Conservation (phyloP, 2,888 invertebrate species). For the Eupithecia insigniata region DNA sequence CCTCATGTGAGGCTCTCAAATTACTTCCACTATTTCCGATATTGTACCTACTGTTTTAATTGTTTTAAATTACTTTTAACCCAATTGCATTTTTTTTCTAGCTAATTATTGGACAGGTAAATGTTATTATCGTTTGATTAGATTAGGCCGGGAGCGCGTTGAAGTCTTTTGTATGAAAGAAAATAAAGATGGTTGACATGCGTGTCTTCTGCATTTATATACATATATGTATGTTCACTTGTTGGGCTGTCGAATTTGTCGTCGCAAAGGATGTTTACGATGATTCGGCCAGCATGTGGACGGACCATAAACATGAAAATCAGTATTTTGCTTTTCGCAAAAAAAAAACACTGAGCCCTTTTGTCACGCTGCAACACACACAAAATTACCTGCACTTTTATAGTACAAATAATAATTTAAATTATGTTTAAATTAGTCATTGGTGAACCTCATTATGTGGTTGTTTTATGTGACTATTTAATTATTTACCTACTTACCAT, state of each 20-base stretch:
- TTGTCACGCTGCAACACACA: too few relatives aligned
- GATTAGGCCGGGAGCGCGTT: background rate
- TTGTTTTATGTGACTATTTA: too few relatives aligned
- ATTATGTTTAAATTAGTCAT: too few relatives aligned
- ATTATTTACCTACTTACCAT: too few relatives aligned
- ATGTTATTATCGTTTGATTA: background rate
- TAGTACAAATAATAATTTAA: too few relatives aligned
- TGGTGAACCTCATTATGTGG: too few relatives aligned
- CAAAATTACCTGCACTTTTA: too few relatives aligned
- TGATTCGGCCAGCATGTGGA: background rate
- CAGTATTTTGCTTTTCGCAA: too few relatives aligned
- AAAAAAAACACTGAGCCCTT: too few relatives aligned
- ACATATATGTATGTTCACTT: background rate
- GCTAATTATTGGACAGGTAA: background rate
- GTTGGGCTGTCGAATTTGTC: background rate
- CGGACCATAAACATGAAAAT: too few relatives aligned
- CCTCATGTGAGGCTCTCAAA: slow-evolving; percentile 17
- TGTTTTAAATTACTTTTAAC: background rate
- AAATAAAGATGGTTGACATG: background rate
- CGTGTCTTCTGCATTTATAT: background rate
- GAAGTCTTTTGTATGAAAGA: background rate
- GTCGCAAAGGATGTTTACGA: background rate
- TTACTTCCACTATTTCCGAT: slow-evolving; percentile 16
- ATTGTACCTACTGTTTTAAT: slow-evolving; percentile 3
- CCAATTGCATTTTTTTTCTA: background rate